Percentiles rank a stretch among this genome's conserved stretches.
Conservation (phyloP, 2,888 invertebrate species). For the Leptura quadrifasciata region DNA sequence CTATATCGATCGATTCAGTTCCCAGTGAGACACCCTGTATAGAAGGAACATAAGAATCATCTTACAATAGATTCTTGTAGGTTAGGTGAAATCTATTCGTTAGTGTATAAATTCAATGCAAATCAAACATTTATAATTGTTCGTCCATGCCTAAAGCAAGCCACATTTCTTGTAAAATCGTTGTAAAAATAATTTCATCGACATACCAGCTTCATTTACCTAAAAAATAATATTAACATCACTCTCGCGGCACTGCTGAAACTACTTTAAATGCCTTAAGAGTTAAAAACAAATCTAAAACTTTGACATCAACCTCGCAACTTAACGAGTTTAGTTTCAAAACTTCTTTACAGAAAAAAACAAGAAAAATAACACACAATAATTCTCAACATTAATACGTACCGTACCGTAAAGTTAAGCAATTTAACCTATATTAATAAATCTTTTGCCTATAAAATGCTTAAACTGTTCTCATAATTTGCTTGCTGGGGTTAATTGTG, state of each 20-base stretch:
- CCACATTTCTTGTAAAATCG: no score
- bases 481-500: conserved; percentile 26
- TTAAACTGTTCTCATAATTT: conserved; percentile 33
- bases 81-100: no score
- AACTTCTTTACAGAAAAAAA: conserved; percentile 38
- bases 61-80: no score
- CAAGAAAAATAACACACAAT: conserved; percentile 45
- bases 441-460: conserved; percentile 36
- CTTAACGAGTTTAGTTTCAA: conserved; percentile 40
- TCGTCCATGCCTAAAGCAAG: no score
- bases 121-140: no score
- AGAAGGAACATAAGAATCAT: no score
- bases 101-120: no score
- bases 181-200: no score
- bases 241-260: conserved; percentile 3
- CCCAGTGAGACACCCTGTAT: no score
- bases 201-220: neutral
- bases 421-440: conserved; percentile 47
- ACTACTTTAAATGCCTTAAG: conserved; percentile 34
- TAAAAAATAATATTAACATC: neutral
- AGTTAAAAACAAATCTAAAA: conserved; percentile 41
- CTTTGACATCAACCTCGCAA: conserved; percentile 39
- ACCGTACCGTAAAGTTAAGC: conserved; percentile 39
- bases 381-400: conserved; percentile 49
- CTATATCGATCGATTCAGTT: no score